Conservation (phyloP, 64 coral and sea anemone species). For the Cladopsammia gracilis region DNA sequence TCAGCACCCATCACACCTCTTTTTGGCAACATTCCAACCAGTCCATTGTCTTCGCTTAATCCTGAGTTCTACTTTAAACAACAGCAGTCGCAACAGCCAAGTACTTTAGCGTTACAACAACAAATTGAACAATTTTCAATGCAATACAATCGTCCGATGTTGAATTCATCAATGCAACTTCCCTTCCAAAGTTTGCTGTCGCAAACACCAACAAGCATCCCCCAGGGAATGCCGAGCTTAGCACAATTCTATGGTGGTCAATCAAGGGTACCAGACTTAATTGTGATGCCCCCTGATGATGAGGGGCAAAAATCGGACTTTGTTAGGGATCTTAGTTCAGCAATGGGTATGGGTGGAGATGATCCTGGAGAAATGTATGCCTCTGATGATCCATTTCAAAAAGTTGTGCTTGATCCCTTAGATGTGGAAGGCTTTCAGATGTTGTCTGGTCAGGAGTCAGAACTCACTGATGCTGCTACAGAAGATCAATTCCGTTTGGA, state of each 20-base stretch:
- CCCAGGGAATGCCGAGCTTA: conserved; percentile 43
- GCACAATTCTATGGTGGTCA: conserved; percentile 44
- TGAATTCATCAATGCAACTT: conserved; percentile 49
- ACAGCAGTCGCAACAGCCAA: conserved; percentile 34
- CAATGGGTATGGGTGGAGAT: conserved; percentile 65
- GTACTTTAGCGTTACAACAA: conserved; percentile 33
- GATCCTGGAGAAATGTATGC: conserved; percentile 46
- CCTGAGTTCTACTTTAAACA: conserved; percentile 50
- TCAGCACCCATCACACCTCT: conserved; percentile 67
- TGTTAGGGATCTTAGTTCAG: conserved; percentile 66
- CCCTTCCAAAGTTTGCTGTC: conserved; percentile 48
- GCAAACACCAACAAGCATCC: conserved; percentile 19
- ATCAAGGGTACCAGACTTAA: conserved; percentile 72
- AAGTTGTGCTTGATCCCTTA: conserved; percentile 64
- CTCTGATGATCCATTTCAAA: conserved; percentile 62
- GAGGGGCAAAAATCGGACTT: conserved; percentile 69
- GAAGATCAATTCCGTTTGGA: conserved; percentile 81
- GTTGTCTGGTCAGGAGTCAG: conserved; percentile 75
- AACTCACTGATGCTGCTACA: conserved; percentile 73
- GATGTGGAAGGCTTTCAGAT: conserved; percentile 79
- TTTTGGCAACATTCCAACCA: conserved; percentile 56
- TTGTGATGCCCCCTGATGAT: conserved; percentile 60
- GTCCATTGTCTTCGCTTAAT: conserved; percentile 36
- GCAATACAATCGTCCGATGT: conserved; percentile 19
- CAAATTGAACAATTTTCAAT: conserved; percentile 57